Base-by-base conservation (phyloP, 53 echinoderm and acorn worm genomes). In the Apostichopus leukothele region DNA sequence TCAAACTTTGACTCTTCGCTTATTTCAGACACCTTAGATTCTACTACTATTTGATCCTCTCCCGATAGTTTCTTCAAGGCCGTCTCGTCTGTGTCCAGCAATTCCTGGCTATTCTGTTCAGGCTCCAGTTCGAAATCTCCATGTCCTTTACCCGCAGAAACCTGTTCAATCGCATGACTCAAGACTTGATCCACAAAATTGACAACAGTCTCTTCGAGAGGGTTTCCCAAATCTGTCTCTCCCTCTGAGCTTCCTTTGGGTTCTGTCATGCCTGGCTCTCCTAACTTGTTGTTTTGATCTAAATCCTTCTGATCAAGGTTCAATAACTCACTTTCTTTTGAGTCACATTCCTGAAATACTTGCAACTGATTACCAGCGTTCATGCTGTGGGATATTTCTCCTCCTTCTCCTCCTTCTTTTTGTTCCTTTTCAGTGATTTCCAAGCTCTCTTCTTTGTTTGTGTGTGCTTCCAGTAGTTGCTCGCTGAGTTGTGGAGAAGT, bases 391-490 rank as follows among this genome's bases (percentile, higher is more conserved):
- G 67, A 11, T 13, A 63, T 63, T 63, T 63, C 63, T 16, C 16
- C 63, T 73, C 20, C 60, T 39, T 3, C 39, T 39, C 39, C 39
- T 39, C 39, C 39, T 39, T 27, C 27, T 27, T 39, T 39, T 39
- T 39, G 39, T 39, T 39, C 39, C 39, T 39, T 39, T 76, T 84
- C 84, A 23, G 67, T 74, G 73, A 66, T 11, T 53, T 59, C 51
- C 63, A 84, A 76, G 76, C 88, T 88, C 39, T 88, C 88, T 61
- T 88, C 71, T 39, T 91, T 88, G 21, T 52, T 80, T 13, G 88
- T 1, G 3, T 71, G 84, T 26, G 21, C 18, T 26, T 78, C 67
- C 51, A 73, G 52, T 73, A 39, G 23, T 67, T 26, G 61, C 76
- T 88, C 39, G 13, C 23, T 25, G 50, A n/a, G 74, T 50, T 50